Base-by-base conservation (phyloP, 1,140 invertebrate species). In the Drosophila repleta region DNA sequence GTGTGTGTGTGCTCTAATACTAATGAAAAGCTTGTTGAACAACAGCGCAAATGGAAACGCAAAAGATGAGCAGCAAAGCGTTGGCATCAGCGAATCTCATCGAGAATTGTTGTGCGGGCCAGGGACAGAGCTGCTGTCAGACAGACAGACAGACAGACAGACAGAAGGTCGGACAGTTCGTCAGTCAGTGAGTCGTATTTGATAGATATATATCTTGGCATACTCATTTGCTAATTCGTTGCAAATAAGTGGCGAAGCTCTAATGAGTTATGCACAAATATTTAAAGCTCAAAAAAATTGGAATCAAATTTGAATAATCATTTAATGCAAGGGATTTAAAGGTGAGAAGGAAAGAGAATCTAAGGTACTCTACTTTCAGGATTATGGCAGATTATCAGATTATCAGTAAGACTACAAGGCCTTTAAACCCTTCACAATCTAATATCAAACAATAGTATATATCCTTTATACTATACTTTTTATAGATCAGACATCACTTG, bases 11-110 rank as follows among this genome's bases (percentile, higher is more conserved):
- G 48, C 69, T 74, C 68, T 69, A 83, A 84, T 84, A 84, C 80
- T 77, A 85, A 87, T 81, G 77, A 77, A 84, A 67, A 64, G 77
- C 62, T 65, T 71, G 64, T 58, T 72, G 37, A 45, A 32, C 13
- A 37, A 7, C 49, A 46, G 49, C 11, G 39, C 37, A 48, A 67
- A 67, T 39, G 69, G 64, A 72, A 60, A 46, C 46, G 63, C 49
- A 46, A 20, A 43, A 72, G 55, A 72, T 67, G 69, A 71, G 62
- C 68, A 66, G 20, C 53, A 49, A 35, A 46, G 48, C 62, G n/a
- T 45, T 43, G 45, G 41, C 37, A 65, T 57, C 56, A 65, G 32
- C 32, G 32, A 11, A 35, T 35, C 32, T 35, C 39, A 41, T 7
- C 39, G 39, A 41, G 2, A 45, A 51, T 21, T 55, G 51, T 41